Evolutionary conservation across 2,797 vertebrate genomes (phyloP).

Genomic region (Oreortyx pictus): DNA sequence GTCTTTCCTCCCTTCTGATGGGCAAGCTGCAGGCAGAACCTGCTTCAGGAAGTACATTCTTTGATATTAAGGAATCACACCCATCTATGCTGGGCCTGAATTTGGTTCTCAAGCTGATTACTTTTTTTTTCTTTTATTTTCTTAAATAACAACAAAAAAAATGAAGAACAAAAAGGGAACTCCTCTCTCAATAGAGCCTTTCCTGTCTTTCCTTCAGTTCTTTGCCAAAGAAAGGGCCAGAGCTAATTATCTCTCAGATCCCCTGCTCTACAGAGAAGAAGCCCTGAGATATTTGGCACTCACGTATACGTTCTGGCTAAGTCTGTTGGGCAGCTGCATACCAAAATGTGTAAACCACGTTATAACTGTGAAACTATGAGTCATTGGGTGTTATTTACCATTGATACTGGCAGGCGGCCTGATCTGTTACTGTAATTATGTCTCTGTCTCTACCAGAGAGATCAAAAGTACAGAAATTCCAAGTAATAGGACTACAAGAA

Average conservation of each 20-base stretch:
- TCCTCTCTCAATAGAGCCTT: neutral
- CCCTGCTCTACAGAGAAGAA: neutral
- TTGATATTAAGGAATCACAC: neutral
- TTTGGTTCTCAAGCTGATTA: neutral
- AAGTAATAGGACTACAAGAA: constrained; percentile 69
- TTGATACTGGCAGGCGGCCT: constrained; percentile 75
- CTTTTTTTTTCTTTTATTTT: neutral
- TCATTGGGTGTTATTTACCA: constrained; percentile 72
- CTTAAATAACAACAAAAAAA: neutral
- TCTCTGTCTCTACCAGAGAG: constrained; percentile 73
- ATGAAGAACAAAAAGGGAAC: too few relatives aligned
- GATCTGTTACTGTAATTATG: constrained; percentile 74
- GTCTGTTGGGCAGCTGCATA: constrained; percentile 70
- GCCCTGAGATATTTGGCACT: neutral
- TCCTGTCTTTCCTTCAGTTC: neutral
- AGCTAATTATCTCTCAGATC: constrained; percentile 11
- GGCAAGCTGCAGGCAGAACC: fast-evolving
- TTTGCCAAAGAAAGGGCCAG: neutral
- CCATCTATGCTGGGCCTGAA: fast-evolving
- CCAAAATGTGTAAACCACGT: constrained; percentile 69
- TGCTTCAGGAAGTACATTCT: neutral
- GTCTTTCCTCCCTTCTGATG: neutral
- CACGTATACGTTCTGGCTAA: constrained; percentile 32
- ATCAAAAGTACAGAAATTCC: constrained; percentile 74
- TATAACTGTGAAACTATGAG: constrained; percentile 70